Percentiles rank a stretch among this genome's conserved stretches.
Evolutionary conservation across 2,113 vertebrate genomes (phyloP).

Genomic region (Coptodon bakossiorum): DNA sequence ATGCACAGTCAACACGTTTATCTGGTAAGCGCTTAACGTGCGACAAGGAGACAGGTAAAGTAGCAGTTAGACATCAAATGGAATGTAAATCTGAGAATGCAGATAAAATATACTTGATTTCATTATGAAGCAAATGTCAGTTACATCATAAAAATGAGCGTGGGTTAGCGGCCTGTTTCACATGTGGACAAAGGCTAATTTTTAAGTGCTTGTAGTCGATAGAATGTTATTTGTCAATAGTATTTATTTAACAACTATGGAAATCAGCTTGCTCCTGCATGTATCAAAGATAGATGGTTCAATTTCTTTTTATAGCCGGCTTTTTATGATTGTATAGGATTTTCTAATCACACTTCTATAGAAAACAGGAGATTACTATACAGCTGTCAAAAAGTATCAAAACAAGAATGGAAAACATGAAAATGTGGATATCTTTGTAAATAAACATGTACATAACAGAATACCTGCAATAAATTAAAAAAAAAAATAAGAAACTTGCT

Average conservation of each 20-base stretch:
- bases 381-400: constrained; percentile 30
- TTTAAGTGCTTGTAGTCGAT: constrained; percentile 52
- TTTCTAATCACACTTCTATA: constrained; percentile 55
- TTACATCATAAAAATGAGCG: not conserved
- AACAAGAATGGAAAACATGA: constrained; percentile 22
- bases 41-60: not conserved
- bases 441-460: constrained; percentile 72
- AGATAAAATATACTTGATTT: not conserved
- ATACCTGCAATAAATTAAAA: constrained; percentile 70
- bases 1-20: not conserved
- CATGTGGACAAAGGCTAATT: constrained; percentile 40
- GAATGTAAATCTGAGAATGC: not conserved
- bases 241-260: constrained; percentile 75
- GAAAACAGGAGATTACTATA: constrained; percentile 42
- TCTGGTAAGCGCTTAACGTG: not conserved
- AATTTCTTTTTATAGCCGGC: constrained; percentile 48
- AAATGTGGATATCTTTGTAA: constrained; percentile 63
- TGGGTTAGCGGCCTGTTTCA: constrained; percentile 11
- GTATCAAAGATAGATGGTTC: constrained; percentile 47
- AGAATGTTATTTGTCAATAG: constrained; percentile 70
- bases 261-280: constrained; percentile 48
- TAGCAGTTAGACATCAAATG: not conserved
- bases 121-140: not conserved
- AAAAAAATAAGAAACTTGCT: not conserved
- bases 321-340: constrained; percentile 53